Evolutionary conservation across 2,113 vertebrate genomes (phyloP).

Genomic region (Plotosus lineatus): DNA sequence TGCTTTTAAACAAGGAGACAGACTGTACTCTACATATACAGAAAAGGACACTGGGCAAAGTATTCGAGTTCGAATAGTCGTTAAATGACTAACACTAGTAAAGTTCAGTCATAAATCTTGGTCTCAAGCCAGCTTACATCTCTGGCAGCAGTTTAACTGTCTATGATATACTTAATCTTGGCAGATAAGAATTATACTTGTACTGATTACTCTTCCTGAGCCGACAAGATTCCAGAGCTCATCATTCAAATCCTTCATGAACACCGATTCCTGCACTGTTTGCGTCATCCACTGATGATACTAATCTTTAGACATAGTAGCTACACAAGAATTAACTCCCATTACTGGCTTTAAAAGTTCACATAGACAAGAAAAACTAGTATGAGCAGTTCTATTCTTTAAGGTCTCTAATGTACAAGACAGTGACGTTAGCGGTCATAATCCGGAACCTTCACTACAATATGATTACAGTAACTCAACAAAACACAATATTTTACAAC

Average conservation of each 20-base stretch:
- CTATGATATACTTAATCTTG: not conserved
- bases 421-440: not conserved
- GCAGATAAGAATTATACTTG: not conserved
- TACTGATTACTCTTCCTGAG: not conserved
- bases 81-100: not conserved
- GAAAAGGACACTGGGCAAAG: not conserved
- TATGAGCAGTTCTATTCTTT: not conserved
- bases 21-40: not conserved
- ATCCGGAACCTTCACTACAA: not conserved
- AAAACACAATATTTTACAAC: not conserved
- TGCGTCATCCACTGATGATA: not conserved
- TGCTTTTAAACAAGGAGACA: not conserved
- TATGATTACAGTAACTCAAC: not conserved
- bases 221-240: not conserved
- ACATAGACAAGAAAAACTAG: conserved; percentile 35
- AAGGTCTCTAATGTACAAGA: not conserved
- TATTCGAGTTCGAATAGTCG: not conserved
- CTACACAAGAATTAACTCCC: not conserved
- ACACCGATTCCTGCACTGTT: not conserved
- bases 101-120: not conserved
- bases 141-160: not conserved
- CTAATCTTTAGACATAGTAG: not conserved
- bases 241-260: not conserved
- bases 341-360: not conserved
- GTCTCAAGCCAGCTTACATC: not conserved